These are phyloP conservation scores for Noctua fimbriata DNA, from an alignment of 2,888 invertebrate species.

Conservation along the genomic window DNA sequence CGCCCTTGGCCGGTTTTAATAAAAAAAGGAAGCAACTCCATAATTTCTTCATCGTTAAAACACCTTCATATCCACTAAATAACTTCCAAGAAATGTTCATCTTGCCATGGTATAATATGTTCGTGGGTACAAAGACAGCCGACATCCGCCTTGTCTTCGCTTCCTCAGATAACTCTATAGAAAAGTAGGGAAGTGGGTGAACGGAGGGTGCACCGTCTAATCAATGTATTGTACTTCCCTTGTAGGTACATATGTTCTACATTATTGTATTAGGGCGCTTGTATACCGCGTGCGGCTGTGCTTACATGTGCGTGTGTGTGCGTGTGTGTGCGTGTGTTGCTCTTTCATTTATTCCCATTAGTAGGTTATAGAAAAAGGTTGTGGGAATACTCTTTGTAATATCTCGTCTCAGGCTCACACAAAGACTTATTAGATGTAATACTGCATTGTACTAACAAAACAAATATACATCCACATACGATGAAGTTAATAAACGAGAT, in stretches of 20 bases:
- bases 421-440: slow-evolving; percentile 14
- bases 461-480: background rate
- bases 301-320: background rate
- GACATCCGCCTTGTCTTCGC: slow-evolving; percentile 74
- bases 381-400: slow-evolving; percentile 24
- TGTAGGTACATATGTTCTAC: slow-evolving; percentile 43
- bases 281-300: background rate
- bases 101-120: background rate
- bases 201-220: slow-evolving; percentile 59
- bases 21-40: background rate
- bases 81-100: background rate
- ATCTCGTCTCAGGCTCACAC: background rate
- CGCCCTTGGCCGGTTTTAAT: background rate
- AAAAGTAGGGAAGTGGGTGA: slow-evolving; percentile 59
- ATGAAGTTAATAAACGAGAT: slow-evolving; percentile 13
- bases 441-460: slow-evolving; percentile 13
- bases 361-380: slow-evolving; percentile 30
- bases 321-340: background rate
- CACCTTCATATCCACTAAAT: background rate
- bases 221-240: slow-evolving; percentile 57
- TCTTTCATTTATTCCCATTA: slow-evolving; percentile 31
- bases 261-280: slow-evolving; percentile 45
- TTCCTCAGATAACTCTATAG: slow-evolving; percentile 63
- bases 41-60: background rate
- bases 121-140: slow-evolving; percentile 13